Evolutionary conservation across 2,797 vertebrate genomes (phyloP).

Genomic region (Coregonus sp.): DNA sequence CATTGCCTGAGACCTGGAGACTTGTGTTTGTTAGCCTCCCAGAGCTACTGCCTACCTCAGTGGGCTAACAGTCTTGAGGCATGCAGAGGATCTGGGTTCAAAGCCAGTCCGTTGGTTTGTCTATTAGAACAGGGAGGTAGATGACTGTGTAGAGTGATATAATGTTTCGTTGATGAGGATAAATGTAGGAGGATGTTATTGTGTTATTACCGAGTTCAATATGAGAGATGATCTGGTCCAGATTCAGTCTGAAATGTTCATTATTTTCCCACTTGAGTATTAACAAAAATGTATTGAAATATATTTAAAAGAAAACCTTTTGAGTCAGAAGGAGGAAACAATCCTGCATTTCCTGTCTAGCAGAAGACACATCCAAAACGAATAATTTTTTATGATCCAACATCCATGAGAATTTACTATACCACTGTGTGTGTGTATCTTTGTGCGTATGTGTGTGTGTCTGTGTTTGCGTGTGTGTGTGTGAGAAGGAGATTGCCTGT

Average conservation of each 20-base stretch:
- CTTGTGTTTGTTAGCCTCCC: background rate
- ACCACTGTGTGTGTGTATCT: background rate
- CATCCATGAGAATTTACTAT: slow-evolving; percentile 18
- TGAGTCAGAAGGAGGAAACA: background rate
- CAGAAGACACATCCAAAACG: background rate
- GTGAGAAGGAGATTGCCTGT: background rate
- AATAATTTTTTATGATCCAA: slow-evolving; percentile 14
- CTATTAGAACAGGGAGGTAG: slow-evolving; percentile 13
- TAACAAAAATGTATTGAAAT: background rate
- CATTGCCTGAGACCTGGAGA: background rate
- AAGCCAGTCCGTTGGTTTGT: background rate
- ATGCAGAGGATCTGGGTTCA: too few relatives aligned
- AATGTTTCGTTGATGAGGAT: background rate
- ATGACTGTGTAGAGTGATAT: background rate
- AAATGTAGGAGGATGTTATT: background rate
- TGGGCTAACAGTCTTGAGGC: too few relatives aligned
- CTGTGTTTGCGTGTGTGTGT: too few relatives aligned
- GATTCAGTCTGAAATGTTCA: too few relatives aligned
- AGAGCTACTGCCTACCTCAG: too few relatives aligned
- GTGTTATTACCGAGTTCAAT: background rate
- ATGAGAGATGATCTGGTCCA: background rate
- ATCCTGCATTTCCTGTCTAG: background rate
- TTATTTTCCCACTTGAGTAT: background rate
- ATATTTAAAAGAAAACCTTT: background rate
- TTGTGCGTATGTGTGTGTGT: background rate